A percentile compares a stretch with the other conserved stretches of the same genome.
Evolutionary conservation across 2,888 invertebrate genomes (phyloP).

Genomic region (Habrosyne pyritoides): DNA sequence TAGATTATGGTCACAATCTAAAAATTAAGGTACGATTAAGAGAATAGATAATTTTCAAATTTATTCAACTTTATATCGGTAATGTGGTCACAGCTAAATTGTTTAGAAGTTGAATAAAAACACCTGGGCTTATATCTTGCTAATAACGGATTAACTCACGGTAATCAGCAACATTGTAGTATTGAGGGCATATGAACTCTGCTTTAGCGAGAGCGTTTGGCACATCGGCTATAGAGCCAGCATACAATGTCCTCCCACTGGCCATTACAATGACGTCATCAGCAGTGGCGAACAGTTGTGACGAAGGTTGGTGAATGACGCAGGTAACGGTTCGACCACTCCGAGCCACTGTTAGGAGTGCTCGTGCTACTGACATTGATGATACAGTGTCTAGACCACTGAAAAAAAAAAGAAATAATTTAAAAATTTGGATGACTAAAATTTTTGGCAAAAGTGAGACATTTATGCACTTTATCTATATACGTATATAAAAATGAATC

Average conservation of each 20-base stretch:
- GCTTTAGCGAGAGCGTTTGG: constrained; percentile 84
- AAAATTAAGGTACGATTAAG: too few species aligned
- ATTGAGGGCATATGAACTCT: constrained; percentile 87
- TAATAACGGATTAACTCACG: constrained; percentile 74
- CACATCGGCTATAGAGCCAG: constrained; percentile 85
- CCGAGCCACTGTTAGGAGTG: constrained; percentile 85
- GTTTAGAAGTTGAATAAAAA: neutral
- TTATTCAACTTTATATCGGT: too few species aligned
- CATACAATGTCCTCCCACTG: constrained; percentile 87
- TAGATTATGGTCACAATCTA: neutral
- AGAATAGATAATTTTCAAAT: too few species aligned
- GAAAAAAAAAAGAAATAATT: constrained; percentile 37
- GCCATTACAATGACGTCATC: constrained; percentile 89
- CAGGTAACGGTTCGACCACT: constrained; percentile 88
- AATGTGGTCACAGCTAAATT: too few species aligned
- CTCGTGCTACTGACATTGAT: constrained; percentile 85
- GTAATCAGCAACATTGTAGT: constrained; percentile 91
- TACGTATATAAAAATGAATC: too few species aligned
- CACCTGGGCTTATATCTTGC: neutral
- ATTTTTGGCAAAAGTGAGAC: too few species aligned
- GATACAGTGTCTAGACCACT: constrained; percentile 86
- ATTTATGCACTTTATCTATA: too few species aligned
- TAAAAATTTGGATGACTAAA: too few species aligned
- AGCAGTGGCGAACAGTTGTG: constrained; percentile 88
- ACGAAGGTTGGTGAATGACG: constrained; percentile 92